Evolutionary conservation across 2,888 invertebrate species (phyloP), one percentile per base, ranked within the genome.

Genomic region (Miltochrista miniata): DNA sequence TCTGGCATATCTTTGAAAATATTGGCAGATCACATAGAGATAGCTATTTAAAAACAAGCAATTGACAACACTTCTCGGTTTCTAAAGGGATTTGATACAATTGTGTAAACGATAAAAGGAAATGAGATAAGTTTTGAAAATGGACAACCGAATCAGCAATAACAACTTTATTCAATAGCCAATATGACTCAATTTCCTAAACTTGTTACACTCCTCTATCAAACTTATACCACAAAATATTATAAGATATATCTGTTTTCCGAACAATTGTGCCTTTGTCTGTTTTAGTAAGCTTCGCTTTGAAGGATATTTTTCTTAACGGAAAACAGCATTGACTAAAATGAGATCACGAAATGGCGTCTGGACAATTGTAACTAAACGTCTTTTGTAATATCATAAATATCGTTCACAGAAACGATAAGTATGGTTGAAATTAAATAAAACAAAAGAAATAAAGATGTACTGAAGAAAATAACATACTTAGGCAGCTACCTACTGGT

Each of bases 281-380:
- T 51, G 45, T 68, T 58, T 54, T 54, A 52, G 41, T 45, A 37
- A 48, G 47, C 50, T 52, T 24, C 50, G 57, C 5, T 4, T 24
- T 24, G 47, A 50, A 43, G 40, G 47, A 57, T 51, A 45, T 57
- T 61, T 56, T 57, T 54, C 37, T 48, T 44, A 37, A 51, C 58
- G 51, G 63, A 65, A 68, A 70, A 65, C 63, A 72, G 65, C 61
- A 55, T 57, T 14, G 42, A 55, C 42, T 45, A 40, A 47, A 68
- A 60, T 57, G 51, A 56, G 46, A 51, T 46, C 54, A 50, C 43
- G 50, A 55, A 70, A 69, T 59, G 70, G 63, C 68, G 68, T 72
- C 57, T 64, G 68, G 67, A 59, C 64, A 62, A 54, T 61, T 60
- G 61, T 70, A 64, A 65, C 48, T 55, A 31, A 48, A 51, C 56